Conservation (phyloP, 1,140 invertebrate genomes). For the Acromyrmex echinatior region DNA sequence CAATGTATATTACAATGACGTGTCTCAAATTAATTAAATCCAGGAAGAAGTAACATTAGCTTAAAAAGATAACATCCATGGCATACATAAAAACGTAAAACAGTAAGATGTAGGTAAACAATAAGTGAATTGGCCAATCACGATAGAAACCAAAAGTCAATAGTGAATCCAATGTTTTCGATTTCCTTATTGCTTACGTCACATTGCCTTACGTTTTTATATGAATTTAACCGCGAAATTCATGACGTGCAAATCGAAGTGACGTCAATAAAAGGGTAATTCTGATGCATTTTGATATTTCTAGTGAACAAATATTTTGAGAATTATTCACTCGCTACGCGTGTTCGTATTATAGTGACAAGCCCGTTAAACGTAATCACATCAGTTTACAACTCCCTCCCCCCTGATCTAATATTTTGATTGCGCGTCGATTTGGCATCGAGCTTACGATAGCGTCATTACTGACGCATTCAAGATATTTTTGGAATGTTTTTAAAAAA, state of each 20-base stretch:
- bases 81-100: too few species aligned
- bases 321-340: conserved; percentile 53
- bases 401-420: conserved; percentile 57
- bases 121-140: too few species aligned
- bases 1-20: neutral
- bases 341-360: conserved; percentile 2
- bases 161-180: too few species aligned
- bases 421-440: conserved; percentile 37
- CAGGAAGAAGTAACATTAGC: neutral
- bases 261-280: conserved; percentile 54
- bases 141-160: too few species aligned
- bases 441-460: neutral
- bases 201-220: too few species aligned
- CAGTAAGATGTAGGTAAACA: too few species aligned
- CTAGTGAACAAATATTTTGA: conserved; percentile 44
- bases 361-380: conserved; percentile 17
- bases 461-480: conserved; percentile 65
- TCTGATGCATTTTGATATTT: conserved; percentile 65
- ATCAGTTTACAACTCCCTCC: neutral
- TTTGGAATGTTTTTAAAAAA: conserved; percentile 48
- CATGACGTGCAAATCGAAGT: conserved; percentile 44
- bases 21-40: neutral
- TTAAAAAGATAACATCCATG: too few species aligned
- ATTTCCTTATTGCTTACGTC: too few species aligned
- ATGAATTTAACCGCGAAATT: neutral